Evolutionary conservation across 2,888 invertebrate genomes (phyloP).

Genomic region (Carterocephalus palaemon): DNA sequence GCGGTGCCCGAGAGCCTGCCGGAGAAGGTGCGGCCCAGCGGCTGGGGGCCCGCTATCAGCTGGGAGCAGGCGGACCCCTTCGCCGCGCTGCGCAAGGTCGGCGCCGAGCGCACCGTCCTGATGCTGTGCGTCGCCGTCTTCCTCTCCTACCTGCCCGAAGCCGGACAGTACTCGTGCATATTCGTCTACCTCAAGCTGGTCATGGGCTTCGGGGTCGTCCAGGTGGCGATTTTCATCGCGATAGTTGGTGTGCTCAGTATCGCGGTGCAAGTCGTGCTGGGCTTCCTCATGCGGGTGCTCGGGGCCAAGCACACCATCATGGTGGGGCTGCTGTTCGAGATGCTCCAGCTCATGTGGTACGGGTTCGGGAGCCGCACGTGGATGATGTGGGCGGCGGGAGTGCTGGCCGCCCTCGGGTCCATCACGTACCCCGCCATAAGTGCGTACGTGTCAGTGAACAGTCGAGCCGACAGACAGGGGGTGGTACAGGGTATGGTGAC

Average conservation of each 20-base stretch:
- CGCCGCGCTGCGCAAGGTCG: conserved; percentile 92
- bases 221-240: conserved; percentile 98
- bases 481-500: conserved; percentile 99
- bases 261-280: conserved; percentile 93
- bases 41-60: conserved; percentile 92
- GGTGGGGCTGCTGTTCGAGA: conserved; percentile 96
- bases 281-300: conserved; percentile 88
- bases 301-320: conserved; percentile 99
- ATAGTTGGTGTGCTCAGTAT: conserved; percentile 97
- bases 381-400: conserved; percentile 99
- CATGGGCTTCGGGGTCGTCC: conserved; percentile 96
- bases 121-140: conserved; percentile 98
- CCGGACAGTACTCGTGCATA: conserved; percentile 99
- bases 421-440: conserved; percentile 99
- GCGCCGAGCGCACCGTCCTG: conserved; percentile 96
- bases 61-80: conserved; percentile 99
- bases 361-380: conserved; percentile 97
- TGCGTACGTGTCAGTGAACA: conserved; percentile 98
- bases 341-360: conserved; percentile 98
- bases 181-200: conserved; percentile 99
- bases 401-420: conserved; percentile 96
- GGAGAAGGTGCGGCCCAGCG: conserved; percentile 88
- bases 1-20: conserved; percentile 99
- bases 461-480: conserved; percentile 98
- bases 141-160: conserved; percentile 98